Base-by-base conservation (phyloP, 2,113 vertebrate genomes). In the Mixornis gularis region DNA sequence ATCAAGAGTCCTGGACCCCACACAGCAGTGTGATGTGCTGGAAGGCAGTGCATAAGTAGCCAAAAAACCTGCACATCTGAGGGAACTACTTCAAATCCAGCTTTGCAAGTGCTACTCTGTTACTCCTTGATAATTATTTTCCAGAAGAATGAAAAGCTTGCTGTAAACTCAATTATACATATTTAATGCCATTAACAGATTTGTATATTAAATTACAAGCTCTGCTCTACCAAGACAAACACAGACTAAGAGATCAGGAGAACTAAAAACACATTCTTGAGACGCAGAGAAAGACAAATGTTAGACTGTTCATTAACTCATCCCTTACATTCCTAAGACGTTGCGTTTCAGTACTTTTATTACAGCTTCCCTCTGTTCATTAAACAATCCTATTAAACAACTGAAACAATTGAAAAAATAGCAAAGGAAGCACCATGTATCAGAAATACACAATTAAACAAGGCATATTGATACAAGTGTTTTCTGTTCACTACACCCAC, bases 41-140 rank as follows among this genome's bases (percentile, higher is more conserved):
- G 27, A 72, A 72, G 63, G 40, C 27, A 40, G 34, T 1, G 19
- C 15, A 1, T 13, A 38, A 40, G 29, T 5, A 64, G 59, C 34
- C n/a, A 52, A 51, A 53, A 46, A 69, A 62, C 0, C 0, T 13
- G 14, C 29, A 41, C 1, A 0, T 58, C 25, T 26, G 5, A 56
- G 21, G 1, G 20, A 10, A 36, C 8, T 49, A 38, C 34, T 79
- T 88, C 27, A 69, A 83, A 85, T 26, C 34, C 65, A 81, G 34
- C 12, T 44, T 1, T 19, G 12, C 20, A 79, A 79, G 10, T 30
- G 17, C 17, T 51, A 17, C 8, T 84, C 52, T 22, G 2, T 17
- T 71, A 60, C 40, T 80, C 58, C 17, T 41, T 32, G 43, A 9
- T 7, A 49, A 46, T 59, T 82, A 34, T 43, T n/a, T n/a, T 40